These are phyloP conservation scores for Drosophila seclusa DNA, from an alignment of 2,888 invertebrate species.

Conservation along the genomic window DNA sequence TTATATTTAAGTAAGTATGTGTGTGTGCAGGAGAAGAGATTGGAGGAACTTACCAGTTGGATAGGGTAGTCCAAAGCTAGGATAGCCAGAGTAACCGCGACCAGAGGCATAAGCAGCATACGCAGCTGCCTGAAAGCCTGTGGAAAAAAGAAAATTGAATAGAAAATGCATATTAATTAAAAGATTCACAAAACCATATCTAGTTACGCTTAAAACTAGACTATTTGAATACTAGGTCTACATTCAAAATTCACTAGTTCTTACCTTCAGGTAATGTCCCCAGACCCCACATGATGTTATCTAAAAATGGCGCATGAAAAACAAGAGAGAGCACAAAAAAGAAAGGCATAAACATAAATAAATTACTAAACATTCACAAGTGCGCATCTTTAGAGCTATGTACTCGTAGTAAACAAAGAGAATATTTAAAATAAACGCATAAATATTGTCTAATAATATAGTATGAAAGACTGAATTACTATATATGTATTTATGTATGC, in stretches of 20 bases:
- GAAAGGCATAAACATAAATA: constrained; percentile 59
- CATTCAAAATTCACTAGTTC: constrained; percentile 83
- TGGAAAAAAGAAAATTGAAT: not conserved
- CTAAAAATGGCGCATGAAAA: constrained; percentile 85
- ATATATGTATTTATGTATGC: constrained; percentile 38
- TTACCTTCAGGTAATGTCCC: constrained; percentile 99
- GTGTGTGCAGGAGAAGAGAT: constrained; percentile 22
- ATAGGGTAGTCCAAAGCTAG: constrained; percentile 98
- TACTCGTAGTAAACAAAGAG: constrained; percentile 49
- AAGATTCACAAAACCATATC: not conserved
- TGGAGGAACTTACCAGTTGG: constrained; percentile 93
- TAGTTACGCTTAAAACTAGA: not conserved
- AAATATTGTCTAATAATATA: constrained; percentile 52
- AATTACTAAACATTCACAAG: constrained; percentile 61
- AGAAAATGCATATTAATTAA: not conserved
- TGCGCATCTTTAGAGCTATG: constrained; percentile 36
- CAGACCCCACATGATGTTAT: constrained; percentile 98
- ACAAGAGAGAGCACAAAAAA: constrained; percentile 65
- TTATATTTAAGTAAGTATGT: constrained; percentile 18
- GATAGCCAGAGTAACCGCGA: constrained; percentile 98
- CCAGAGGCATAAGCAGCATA: constrained; percentile 98
- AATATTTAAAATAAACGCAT: constrained; percentile 12
- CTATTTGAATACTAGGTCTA: not conserved
- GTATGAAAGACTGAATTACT: constrained; percentile 54
- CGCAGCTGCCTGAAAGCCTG: constrained; percentile 97